Evolutionary conservation across 2,888 invertebrate genomes (phyloP).

Genomic region (Perizoma affinitatum): DNA sequence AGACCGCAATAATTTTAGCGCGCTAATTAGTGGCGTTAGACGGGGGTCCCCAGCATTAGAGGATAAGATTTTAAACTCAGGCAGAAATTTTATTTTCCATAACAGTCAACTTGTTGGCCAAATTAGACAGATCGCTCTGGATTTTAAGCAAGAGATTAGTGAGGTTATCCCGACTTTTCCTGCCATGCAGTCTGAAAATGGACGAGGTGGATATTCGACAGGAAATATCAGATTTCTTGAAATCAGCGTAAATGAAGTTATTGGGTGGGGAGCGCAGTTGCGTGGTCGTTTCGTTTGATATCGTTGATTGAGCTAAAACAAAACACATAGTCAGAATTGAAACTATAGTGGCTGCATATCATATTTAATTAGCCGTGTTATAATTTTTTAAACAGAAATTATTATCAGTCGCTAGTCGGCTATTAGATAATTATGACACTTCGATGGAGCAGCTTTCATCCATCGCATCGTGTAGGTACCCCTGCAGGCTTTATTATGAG

Average conservation of each 20-base stretch:
- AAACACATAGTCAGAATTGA: neutral
- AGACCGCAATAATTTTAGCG: no score
- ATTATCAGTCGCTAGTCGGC: no score
- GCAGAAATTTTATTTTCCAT: conserved; percentile 63
- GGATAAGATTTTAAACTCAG: neutral
- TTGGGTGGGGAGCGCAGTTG: conserved; percentile 34
- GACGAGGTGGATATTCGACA: conserved; percentile 64
- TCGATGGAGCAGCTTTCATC: no score
- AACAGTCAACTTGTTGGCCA: conserved; percentile 65
- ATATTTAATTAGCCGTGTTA: no score
- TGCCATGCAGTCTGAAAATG: conserved; percentile 59
- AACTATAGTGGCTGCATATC: no score
- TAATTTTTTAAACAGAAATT: no score
- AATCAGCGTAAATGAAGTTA: conserved; percentile 41
- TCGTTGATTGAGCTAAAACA: conserved; percentile 46
- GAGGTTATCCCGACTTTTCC: conserved; percentile 68
- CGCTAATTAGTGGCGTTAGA: no score
- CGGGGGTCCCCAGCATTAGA: no score
- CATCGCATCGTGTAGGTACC: no score
- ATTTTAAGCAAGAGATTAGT: conserved; percentile 68
- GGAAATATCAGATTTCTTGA: conserved; percentile 60
- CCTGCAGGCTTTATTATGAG: no score
- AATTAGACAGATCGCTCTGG: conserved; percentile 65
- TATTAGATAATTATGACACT: no score
- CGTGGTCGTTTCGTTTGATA: conserved; percentile 46